Evolutionary conservation across 2,797 vertebrate genomes (phyloP), one percentile per base, ranked within the genome.

Genomic region (Phoebastria nigripes): DNA sequence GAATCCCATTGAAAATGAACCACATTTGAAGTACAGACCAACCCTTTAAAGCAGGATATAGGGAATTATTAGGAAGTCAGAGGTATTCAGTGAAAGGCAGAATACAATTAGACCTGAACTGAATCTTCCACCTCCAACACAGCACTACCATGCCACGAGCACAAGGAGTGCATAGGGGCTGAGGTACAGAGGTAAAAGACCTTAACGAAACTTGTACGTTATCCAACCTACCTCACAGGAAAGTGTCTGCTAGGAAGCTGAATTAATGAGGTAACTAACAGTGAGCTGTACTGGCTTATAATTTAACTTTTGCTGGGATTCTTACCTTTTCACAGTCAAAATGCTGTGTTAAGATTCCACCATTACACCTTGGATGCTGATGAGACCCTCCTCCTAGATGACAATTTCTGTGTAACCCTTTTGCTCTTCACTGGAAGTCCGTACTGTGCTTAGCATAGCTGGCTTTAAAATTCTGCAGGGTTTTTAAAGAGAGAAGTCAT

Each of bases 231-330:
- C 15, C 28, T 83, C 80, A 35, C 19, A 24, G 26, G 55, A n/a
- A 74, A 77, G 33, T 49, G 17, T 39, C 79, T 67, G 69, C 46
- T 42, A 58, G 76, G n/a, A 71, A 86, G 37, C 46, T 65, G 89
- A 84, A 62, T 82, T 85, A 61, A 62, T 6, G 2, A 72, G 9
- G 44, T 49, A 58, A 47, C 42, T 65, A 84, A 11, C 26, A 59
- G 26, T 33, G 37, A 83, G 52, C 19, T 5, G 8, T 26, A 42
- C 19, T 56, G 59, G 74, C 9, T 96, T 94, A 69, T 42, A 72
- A 46, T 91, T 93, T 88, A 94, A 88, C 70, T 91, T 62, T 54
- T 41, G 10, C n/a, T 87, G 49, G 28, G 11, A 82, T 84, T 84
- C 66, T 87, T 83, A 72, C 33, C 12, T 73, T 89, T 76, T 56